Percentiles rank a stretch among this genome's conserved stretches.
phyloP scores from a whole-genome alignment of 2,113 vertebrate genomes.

The Dendropsophus ebraccatus region DNA sequence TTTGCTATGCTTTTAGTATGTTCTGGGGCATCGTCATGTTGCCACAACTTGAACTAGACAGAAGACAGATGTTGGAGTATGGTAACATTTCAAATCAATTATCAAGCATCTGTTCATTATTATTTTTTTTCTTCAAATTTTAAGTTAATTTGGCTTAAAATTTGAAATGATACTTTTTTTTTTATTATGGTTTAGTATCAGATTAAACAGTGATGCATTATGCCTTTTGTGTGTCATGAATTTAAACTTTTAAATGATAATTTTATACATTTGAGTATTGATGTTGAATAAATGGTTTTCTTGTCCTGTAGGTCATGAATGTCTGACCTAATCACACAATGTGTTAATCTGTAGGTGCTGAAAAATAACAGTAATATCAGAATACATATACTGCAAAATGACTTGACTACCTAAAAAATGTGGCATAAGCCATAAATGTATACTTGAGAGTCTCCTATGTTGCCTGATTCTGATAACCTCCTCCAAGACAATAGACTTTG shows the following conservation, averaged over 20 bases:
- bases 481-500: too few relatives aligned
- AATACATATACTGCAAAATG: too few relatives aligned
- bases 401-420: too few relatives aligned
- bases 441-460: too few relatives aligned
- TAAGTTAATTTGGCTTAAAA: slow-evolving; percentile 60
- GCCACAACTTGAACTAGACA: slow-evolving; percentile 55
- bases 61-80: slow-evolving; percentile 59
- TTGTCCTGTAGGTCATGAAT: neutral
- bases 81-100: slow-evolving; percentile 62
- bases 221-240: slow-evolving; percentile 50
- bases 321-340: neutral
- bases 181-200: slow-evolving; percentile 57
- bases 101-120: slow-evolving; percentile 58
- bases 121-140: neutral
- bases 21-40: slow-evolving; percentile 66
- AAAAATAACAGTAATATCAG: neutral
- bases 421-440: too few relatives aligned
- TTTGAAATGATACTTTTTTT: slow-evolving; percentile 55
- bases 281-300: neutral
- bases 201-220: slow-evolving; percentile 60
- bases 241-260: slow-evolving; percentile 30
- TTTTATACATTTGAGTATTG: neutral
- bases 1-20: slow-evolving; percentile 47
- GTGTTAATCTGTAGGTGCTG: neutral
- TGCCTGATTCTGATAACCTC: too few relatives aligned